These are phyloP conservation scores for Cherax quadricarinatus DNA, from an alignment of 1,140 invertebrate genomes.

Conservation along the genomic window DNA sequence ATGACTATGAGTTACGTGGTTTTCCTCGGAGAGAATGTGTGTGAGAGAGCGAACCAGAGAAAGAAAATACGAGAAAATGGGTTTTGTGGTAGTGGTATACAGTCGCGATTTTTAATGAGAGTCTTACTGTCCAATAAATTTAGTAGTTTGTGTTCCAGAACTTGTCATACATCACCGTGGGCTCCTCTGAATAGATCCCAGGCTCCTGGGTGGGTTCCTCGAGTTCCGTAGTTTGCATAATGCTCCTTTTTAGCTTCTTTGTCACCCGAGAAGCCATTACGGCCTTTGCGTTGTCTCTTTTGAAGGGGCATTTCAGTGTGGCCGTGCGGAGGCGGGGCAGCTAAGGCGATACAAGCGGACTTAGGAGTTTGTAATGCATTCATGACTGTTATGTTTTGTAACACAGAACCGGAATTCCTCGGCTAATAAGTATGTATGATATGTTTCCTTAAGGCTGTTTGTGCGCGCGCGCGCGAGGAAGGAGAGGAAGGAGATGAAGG, in stretches of 20 bases:
- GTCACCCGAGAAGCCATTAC: neutral
- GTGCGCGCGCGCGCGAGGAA: neutral
- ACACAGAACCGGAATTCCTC: neutral
- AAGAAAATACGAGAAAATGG: neutral
- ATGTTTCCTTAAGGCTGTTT: neutral
- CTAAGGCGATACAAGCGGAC: neutral
- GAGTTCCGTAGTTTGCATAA: slow-evolving; percentile 52
- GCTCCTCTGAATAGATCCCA: slow-evolving; percentile 33
- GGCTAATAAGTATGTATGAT: slow-evolving; percentile 24
- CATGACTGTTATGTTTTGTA: slow-evolving; percentile 30
- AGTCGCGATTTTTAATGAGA: slow-evolving; percentile 38
- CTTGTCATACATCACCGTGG: slow-evolving; percentile 33
- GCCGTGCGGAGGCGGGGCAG: neutral
- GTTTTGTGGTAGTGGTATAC: neutral
- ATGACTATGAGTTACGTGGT: too few species aligned
- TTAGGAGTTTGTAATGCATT: slow-evolving; percentile 17
- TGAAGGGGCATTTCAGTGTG: neutral
- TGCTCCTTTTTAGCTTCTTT: slow-evolving; percentile 6
- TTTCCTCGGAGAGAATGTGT: too few species aligned
- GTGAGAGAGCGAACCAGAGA: neutral
- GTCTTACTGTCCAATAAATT: slow-evolving; percentile 38
- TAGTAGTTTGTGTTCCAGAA: slow-evolving; percentile 52
- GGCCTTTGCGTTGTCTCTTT: neutral
- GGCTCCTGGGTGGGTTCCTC: slow-evolving; percentile 29
- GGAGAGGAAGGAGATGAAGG: too few species aligned